Evolutionary conservation across 2,888 invertebrate genomes (phyloP).

Genomic region (Seladonia tumulorum): DNA sequence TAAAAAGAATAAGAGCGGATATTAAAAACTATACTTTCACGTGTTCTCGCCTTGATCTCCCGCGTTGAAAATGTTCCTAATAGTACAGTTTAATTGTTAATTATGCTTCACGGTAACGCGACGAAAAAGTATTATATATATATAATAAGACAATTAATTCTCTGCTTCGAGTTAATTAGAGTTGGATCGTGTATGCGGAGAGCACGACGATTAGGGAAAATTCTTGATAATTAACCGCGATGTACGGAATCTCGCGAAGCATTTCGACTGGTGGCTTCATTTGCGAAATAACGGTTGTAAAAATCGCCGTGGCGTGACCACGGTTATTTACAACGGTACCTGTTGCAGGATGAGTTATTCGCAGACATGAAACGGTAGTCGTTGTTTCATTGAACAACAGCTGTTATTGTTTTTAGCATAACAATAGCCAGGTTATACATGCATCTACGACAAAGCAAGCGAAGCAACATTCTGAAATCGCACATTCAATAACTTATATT

Average conservation of each 20-base stretch:
- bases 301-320: conserved; percentile 63
- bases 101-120: not conserved
- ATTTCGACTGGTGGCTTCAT: conserved; percentile 55
- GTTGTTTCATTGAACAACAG: conserved; percentile 28
- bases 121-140: not conserved
- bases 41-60: not conserved
- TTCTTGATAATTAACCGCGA: conserved; percentile 28
- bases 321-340: conserved; percentile 61
- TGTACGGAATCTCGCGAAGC: conserved; percentile 23
- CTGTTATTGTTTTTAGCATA: not conserved
- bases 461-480: no score
- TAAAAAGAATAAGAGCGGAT: not conserved
- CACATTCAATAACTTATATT: no score
- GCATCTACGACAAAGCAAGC: no score
- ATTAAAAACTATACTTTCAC: conserved; percentile 23
- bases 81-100: conserved; percentile 12
- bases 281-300: conserved; percentile 69
- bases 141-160: conserved; percentile 25
- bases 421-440: no score
- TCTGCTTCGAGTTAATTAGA: conserved; percentile 19
- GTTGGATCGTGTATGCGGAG: conserved; percentile 2
- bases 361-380: not conserved
- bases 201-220: conserved; percentile 1
- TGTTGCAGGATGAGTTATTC: conserved; percentile 41
- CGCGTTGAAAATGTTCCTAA: not conserved